Conservation (phyloP, 2,797 vertebrate genomes). For the Onychomys leucogaster region DNA sequence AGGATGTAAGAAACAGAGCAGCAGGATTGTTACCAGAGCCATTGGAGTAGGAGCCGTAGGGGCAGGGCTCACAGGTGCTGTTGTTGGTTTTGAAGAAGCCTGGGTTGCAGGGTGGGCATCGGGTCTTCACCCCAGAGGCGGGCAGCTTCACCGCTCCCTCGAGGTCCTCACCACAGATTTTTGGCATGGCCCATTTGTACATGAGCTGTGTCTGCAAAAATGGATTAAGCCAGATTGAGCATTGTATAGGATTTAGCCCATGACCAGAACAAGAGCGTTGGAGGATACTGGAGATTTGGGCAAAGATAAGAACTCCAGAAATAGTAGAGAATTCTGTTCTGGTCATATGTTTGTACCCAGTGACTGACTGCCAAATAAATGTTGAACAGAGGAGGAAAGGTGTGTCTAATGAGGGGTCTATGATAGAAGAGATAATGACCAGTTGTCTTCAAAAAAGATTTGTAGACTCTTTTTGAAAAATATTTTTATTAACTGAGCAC, state of each 20-base stretch:
- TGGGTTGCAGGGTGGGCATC: constrained; percentile 96
- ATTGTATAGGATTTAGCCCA: neutral
- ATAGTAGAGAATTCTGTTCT: neutral
- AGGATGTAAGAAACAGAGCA: rapidly evolving
- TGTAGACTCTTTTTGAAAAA: neutral
- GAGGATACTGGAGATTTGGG: neutral
- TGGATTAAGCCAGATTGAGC: neutral
- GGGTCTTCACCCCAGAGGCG: constrained; percentile 90
- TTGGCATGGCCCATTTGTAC: constrained; percentile 98
- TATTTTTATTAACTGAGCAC: neutral
- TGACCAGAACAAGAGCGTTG: neutral
- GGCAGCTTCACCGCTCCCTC: constrained; percentile 90
- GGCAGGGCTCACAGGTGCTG: constrained; percentile 93
- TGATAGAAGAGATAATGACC: neutral
- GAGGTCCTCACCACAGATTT: constrained; percentile 92
- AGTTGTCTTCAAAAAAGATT: neutral
- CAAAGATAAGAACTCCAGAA: neutral
- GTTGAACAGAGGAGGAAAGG: neutral
- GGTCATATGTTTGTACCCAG: neutral
- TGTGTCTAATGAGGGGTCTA: neutral
- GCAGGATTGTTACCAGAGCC: constrained; percentile 91
- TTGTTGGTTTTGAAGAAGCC: constrained; percentile 93
- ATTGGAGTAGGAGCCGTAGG: constrained; percentile 92
- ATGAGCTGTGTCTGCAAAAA: constrained; percentile 94
- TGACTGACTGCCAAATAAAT: neutral